Percentiles rank a stretch among this genome's conserved stretches.
Conservation (phyloP, 2,113 vertebrate species). For the Pantherophis guttatus region DNA sequence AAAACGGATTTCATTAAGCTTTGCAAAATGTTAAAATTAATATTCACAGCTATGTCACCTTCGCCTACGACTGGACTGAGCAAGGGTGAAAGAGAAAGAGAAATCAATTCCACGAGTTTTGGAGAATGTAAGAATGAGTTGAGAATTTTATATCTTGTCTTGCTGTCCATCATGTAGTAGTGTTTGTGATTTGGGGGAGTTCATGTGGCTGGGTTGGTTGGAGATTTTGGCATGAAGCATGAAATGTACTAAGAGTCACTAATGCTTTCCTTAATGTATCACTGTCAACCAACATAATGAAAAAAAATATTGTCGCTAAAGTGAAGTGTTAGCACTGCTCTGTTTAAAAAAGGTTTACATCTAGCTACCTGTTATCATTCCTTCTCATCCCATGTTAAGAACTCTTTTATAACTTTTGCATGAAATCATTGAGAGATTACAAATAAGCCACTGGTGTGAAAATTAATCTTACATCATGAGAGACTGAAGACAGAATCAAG, state of each 20-base stretch:
- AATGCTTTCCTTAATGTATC: neutral
- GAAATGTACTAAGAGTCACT: neutral
- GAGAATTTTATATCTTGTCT: slow-evolving; percentile 48
- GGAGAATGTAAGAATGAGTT: slow-evolving; percentile 77
- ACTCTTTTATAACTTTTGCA: slow-evolving; percentile 60
- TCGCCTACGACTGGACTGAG: slow-evolving; percentile 79
- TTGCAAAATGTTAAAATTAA: slow-evolving; percentile 79
- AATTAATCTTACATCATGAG: neutral
- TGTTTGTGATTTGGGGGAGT: slow-evolving; percentile 53
- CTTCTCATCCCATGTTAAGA: slow-evolving; percentile 31
- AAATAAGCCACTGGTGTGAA: neutral
- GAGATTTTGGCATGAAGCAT: neutral
- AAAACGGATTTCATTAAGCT: slow-evolving; percentile 64
- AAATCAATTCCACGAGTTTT: slow-evolving; percentile 79
- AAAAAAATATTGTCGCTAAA: neutral
- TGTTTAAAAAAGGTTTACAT: neutral
- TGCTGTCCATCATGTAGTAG: slow-evolving; percentile 65
- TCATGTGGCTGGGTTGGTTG: slow-evolving; percentile 33
- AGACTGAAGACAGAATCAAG: neutral
- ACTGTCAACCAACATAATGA: neutral
- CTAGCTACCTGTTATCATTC: slow-evolving; percentile 21
- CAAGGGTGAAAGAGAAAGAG: slow-evolving; percentile 81
- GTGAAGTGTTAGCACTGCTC: neutral
- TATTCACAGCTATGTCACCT: slow-evolving; percentile 81
- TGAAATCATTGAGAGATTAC: slow-evolving; percentile 1